Percentiles rank a stretch among this genome's conserved stretches.
Evolutionary conservation across 2,888 invertebrate genomes (phyloP).

Genomic region (Digitonthophagus gazella): DNA sequence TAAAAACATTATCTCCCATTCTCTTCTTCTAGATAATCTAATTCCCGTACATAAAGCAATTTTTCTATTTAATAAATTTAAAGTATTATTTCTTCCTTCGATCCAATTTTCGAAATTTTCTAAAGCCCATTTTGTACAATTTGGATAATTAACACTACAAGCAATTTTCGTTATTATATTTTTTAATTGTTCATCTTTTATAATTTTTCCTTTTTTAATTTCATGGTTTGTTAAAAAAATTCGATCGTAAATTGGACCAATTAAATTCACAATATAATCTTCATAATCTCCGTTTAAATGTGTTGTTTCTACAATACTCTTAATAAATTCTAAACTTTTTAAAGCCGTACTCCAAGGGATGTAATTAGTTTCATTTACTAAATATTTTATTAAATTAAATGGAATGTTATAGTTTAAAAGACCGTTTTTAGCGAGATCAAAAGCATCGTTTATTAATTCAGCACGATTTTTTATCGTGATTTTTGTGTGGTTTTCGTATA

Average conservation of each 20-base stretch:
- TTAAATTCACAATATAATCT: slow-evolving; percentile 53
- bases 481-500: slow-evolving; percentile 46
- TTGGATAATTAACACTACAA: slow-evolving; percentile 57
- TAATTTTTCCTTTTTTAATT: slow-evolving; percentile 41
- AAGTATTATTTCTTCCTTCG: too few relatives aligned
- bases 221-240: too few relatives aligned
- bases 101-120: slow-evolving; percentile 50
- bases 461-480: slow-evolving; percentile 63
- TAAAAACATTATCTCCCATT: slow-evolving; percentile 71
- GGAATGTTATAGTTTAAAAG: slow-evolving; percentile 60
- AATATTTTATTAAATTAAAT: slow-evolving; percentile 62
- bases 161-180: slow-evolving; percentile 60
- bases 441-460: slow-evolving; percentile 72
- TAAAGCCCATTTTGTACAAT: slow-evolving; percentile 58
- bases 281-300: slow-evolving; percentile 54
- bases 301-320: slow-evolving; percentile 53
- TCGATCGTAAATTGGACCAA: slow-evolving; percentile 52
- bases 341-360: slow-evolving; percentile 67
- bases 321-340: slow-evolving; percentile 56
- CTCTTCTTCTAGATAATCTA: slow-evolving; percentile 60
- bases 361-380: slow-evolving; percentile 61
- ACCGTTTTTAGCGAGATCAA: slow-evolving; percentile 62
- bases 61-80: slow-evolving; percentile 51
- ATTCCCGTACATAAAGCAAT: slow-evolving; percentile 64
- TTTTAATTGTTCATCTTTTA: neutral